phyloP scores from a whole-genome alignment of 2,888 invertebrate species.

The Abrostola triplasia region DNA sequence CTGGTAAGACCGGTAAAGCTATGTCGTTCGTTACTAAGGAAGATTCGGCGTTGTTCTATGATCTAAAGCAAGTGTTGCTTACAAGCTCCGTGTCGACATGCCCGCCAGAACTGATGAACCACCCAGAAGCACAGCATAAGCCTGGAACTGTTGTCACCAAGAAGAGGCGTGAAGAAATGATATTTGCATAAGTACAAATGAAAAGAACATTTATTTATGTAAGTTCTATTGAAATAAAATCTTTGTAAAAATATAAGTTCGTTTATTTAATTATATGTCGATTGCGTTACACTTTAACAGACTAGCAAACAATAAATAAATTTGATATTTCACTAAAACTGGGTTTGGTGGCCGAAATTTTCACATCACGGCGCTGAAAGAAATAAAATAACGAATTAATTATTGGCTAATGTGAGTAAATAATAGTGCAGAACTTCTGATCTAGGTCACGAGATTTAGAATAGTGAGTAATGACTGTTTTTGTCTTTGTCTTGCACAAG shows the following conservation, averaged over 20 bases:
- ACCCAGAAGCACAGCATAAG: constrained; percentile 99
- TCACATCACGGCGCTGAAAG: constrained; percentile 59
- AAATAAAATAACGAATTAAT: constrained; percentile 27
- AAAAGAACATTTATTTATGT: constrained; percentile 38
- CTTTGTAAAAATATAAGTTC: constrained; percentile 61
- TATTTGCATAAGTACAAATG: constrained; percentile 92
- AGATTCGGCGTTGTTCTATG: constrained; percentile 98
- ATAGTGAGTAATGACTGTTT: no score
- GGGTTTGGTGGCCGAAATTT: constrained; percentile 32
- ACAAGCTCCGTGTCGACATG: constrained; percentile 97
- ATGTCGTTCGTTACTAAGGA: constrained; percentile 99
- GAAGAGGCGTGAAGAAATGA: constrained; percentile 97
- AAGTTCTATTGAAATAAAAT: constrained; percentile 34
- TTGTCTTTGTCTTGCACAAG: no score
- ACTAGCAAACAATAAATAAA: constrained; percentile 53
- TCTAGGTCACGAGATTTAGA: no score
- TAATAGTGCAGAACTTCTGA: background rate
- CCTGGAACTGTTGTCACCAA: constrained; percentile 98
- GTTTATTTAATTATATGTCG: constrained; percentile 59
- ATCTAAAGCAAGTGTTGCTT: constrained; percentile 97
- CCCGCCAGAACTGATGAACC: constrained; percentile 98
- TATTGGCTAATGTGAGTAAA: background rate
- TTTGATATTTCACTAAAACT: constrained; percentile 49
- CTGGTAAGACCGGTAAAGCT: constrained; percentile 98
- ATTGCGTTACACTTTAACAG: constrained; percentile 43